Evolutionary conservation across 2,797 vertebrate species (phyloP).

Genomic region (Myripristis jacobus): DNA sequence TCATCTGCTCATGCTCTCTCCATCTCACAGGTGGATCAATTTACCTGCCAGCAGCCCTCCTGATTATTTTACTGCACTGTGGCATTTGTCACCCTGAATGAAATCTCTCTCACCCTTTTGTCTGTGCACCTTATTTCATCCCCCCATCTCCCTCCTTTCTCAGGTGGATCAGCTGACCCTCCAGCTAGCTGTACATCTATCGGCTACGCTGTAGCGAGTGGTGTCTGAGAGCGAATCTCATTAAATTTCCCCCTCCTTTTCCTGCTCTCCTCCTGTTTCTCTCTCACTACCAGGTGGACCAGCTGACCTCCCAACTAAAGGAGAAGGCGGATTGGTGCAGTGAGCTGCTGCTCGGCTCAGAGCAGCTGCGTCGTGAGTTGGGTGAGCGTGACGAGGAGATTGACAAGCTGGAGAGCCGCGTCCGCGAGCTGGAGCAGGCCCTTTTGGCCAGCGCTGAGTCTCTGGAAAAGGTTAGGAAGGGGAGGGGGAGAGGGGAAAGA

Average conservation of each 20-base stretch:
- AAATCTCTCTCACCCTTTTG: slow-evolving; percentile 53
- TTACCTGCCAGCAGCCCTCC: slow-evolving; percentile 51
- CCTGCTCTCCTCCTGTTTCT: slow-evolving; percentile 24
- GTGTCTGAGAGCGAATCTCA: slow-evolving; percentile 49
- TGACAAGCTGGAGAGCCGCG: slow-evolving; percentile 91
- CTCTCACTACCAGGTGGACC: slow-evolving; percentile 87
- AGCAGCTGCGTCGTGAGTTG: slow-evolving; percentile 93
- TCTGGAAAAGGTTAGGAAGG: slow-evolving; percentile 87
- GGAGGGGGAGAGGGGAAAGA: slow-evolving; percentile 7
- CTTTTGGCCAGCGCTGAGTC: slow-evolving; percentile 88
- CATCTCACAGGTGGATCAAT: slow-evolving; percentile 72
- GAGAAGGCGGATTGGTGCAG: slow-evolving; percentile 98
- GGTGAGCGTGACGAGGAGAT: slow-evolving; percentile 94
- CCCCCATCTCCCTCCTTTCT: slow-evolving; percentile 68
- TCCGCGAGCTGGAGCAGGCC: slow-evolving; percentile 93
- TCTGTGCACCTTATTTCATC: slow-evolving; percentile 59
- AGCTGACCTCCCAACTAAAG: slow-evolving; percentile 91
- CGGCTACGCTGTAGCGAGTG: slow-evolving; percentile 65
- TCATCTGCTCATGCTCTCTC: slow-evolving; percentile 55
- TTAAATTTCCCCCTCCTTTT: slow-evolving; percentile 39
- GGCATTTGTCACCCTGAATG: slow-evolving; percentile 65
- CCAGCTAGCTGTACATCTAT: slow-evolving; percentile 71
- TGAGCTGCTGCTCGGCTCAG: slow-evolving; percentile 92
- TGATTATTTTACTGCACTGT: slow-evolving; percentile 53
- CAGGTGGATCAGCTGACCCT: slow-evolving; percentile 83